These are phyloP conservation scores for Liasis olivaceus DNA, from an alignment of 2,797 vertebrate genomes.

Conservation along the genomic window DNA sequence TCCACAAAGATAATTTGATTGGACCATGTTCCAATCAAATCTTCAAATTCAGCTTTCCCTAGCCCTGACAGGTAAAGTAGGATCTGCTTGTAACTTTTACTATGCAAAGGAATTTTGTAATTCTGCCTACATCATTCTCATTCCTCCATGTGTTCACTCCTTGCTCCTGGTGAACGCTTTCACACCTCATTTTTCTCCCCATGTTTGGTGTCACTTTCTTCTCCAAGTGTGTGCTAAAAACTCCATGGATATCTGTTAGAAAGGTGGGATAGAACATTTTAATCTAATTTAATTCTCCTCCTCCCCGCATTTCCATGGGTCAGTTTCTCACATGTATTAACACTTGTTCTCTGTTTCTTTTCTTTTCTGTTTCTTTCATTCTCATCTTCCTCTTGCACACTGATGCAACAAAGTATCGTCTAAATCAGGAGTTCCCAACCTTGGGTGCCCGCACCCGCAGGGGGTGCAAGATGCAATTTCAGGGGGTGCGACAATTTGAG, in stretches of 20 bases:
- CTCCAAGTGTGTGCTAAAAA: not conserved
- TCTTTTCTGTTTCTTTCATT: not conserved
- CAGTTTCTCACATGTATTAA: not conserved
- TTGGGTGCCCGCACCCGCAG: no score
- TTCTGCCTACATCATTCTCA: not conserved
- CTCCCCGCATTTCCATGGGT: not conserved
- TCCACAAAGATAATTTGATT: not conserved
- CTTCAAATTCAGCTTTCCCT: not conserved
- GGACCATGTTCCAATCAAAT: not conserved
- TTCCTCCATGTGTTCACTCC: not conserved
- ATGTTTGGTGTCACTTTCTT: not conserved
- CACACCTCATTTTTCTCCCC: not conserved
- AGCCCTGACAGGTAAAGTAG: not conserved
- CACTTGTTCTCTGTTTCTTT: not conserved
- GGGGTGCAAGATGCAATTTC: no score
- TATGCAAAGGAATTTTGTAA: not conserved
- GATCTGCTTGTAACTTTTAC: not conserved
- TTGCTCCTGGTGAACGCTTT: slow-evolving; percentile 22
- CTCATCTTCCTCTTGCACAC: not conserved
- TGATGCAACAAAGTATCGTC: not conserved
- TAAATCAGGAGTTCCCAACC: not conserved
- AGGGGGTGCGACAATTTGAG: no score
- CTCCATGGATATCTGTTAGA: not conserved
- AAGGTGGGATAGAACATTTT: not conserved
- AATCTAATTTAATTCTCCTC: not conserved